A percentile compares a stretch with the other conserved stretches of the same genome.
Conservation (phyloP, 2,797 vertebrate species). For the Sarcoramphus papa region DNA sequence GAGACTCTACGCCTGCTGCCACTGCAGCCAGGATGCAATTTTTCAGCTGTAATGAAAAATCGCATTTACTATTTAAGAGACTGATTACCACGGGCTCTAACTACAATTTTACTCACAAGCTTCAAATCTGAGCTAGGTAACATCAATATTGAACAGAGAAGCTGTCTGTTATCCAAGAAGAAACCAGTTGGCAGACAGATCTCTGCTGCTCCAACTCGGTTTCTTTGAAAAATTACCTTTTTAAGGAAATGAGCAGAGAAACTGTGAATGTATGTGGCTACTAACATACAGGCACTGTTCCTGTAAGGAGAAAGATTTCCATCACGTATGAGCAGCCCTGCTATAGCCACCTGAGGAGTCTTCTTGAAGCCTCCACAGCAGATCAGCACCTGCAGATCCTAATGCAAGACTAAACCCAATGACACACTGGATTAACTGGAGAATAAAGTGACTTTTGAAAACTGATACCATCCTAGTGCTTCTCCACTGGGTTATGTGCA, state of each 20-base stretch:
- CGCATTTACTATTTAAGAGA: background rate
- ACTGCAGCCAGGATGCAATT: background rate
- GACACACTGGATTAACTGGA: background rate
- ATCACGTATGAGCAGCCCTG: background rate
- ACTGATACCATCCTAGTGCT: background rate
- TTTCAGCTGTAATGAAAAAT: background rate
- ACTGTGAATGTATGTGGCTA: background rate
- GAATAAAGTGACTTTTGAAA: background rate
- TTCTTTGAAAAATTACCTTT: background rate
- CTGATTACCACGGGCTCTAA: background rate
- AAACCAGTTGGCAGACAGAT: background rate
- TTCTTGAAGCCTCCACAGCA: background rate
- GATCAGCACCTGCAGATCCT: background rate
- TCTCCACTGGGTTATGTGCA: background rate
- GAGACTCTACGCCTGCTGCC: background rate
- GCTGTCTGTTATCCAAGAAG: background rate
- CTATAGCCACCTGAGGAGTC: background rate
- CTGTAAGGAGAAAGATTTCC: background rate
- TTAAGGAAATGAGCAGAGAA: background rate
- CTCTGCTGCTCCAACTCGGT: background rate
- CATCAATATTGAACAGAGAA: background rate
- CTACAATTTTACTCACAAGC: background rate
- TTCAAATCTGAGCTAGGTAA: constrained; percentile 3
- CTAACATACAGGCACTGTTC: background rate
- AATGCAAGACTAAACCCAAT: background rate